Evolutionary conservation across 1,140 invertebrate species (phyloP).

Genomic region (Samia ricini): DNA sequence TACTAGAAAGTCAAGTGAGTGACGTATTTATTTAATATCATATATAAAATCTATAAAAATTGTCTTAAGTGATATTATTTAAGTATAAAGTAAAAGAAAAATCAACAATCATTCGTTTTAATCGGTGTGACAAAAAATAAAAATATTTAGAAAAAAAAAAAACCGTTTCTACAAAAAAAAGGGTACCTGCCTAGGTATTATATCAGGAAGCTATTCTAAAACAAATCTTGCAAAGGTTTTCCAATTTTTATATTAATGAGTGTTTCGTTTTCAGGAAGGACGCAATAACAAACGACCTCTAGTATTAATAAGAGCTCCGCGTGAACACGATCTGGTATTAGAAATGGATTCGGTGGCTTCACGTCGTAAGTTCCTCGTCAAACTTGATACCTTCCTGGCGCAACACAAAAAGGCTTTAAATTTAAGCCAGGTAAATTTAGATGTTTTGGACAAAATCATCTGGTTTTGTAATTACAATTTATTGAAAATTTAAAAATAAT

Average conservation of each 20-base stretch:
- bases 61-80: too few species aligned
- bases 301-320: conserved; percentile 90
- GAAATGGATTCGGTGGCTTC: conserved; percentile 91
- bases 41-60: too few species aligned
- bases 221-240: too few species aligned
- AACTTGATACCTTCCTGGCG: conserved; percentile 90
- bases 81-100: too few species aligned
- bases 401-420: conserved; percentile 90
- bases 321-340: conserved; percentile 97
- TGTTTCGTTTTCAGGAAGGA: conserved; percentile 80
- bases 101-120: too few species aligned
- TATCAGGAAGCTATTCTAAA: too few species aligned
- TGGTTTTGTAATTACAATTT: background rate
- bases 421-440: conserved; percentile 78
- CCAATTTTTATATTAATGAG: too few species aligned
- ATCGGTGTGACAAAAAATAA: too few species aligned
- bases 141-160: too few species aligned
- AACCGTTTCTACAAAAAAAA: too few species aligned
- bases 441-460: background rate
- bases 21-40: background rate
- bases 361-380: conserved; percentile 93
- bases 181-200: too few species aligned
- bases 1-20: conserved; percentile 86
- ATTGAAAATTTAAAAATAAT: background rate
- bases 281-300: conserved; percentile 89